Percentiles rank a stretch among this genome's conserved stretches.
Conservation (phyloP, 2,113 vertebrate species). For the Lichenostomus cassidix region DNA sequence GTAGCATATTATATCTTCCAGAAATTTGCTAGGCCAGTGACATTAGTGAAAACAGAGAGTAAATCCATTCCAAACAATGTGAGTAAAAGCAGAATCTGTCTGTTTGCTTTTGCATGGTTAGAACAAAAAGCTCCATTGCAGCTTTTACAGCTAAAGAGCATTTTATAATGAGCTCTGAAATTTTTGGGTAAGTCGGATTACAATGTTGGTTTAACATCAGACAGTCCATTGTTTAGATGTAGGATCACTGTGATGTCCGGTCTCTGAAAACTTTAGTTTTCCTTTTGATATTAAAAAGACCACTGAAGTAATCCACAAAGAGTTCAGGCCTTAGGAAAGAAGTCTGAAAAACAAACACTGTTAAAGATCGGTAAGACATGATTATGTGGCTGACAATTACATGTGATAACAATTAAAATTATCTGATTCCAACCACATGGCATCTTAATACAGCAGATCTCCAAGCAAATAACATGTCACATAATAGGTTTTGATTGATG, state of each 20-base stretch:
- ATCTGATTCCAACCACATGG: conserved; percentile 64
- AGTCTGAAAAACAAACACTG: conserved; percentile 53
- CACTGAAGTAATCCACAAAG: conserved; percentile 51
- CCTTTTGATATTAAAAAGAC: conserved; percentile 62
- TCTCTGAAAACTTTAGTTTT: conserved; percentile 43
- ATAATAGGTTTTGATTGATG: conserved; percentile 50
- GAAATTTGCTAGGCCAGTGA: neutral
- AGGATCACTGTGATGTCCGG: conserved; percentile 52
- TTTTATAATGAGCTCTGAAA: conserved; percentile 63
- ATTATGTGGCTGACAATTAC: conserved; percentile 61
- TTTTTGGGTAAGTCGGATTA: conserved; percentile 34
- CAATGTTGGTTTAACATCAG: conserved; percentile 69
- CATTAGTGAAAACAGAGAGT: neutral
- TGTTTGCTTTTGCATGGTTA: conserved; percentile 31
- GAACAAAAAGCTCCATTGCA: conserved; percentile 39
- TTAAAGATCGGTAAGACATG: conserved; percentile 16
- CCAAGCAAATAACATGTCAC: conserved; percentile 26
- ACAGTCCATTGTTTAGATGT: conserved; percentile 57
- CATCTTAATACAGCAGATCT: conserved; percentile 52
- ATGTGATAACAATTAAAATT: conserved; percentile 69
- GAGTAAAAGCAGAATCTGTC: conserved; percentile 25
- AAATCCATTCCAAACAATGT: conserved; percentile 23
- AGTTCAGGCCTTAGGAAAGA: conserved; percentile 49
- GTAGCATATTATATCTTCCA: neutral
- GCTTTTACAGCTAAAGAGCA: conserved; percentile 48